phyloP scores from a whole-genome alignment of 1,140 invertebrate species.

The Conus betulinus region DNA sequence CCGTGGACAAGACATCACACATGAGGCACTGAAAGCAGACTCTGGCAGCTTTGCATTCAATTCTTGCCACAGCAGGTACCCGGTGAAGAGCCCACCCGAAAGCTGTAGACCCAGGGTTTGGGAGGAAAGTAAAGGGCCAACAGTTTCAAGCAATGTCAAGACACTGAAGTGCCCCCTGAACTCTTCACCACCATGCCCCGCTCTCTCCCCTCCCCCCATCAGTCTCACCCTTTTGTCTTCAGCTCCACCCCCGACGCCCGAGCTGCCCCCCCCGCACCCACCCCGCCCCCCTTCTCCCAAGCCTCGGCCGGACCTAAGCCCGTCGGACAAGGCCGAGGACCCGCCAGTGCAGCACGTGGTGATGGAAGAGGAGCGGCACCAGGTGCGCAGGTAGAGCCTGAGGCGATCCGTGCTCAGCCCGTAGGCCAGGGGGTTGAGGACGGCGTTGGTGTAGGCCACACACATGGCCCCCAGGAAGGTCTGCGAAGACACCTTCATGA shows the following conservation, averaged over 20 bases:
- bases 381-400: neutral
- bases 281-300: neutral
- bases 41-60: too few relatives aligned
- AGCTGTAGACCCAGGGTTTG: too few relatives aligned
- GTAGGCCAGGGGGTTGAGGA: slow-evolving; percentile 66
- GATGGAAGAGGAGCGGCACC: neutral
- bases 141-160: neutral
- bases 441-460: slow-evolving; percentile 56
- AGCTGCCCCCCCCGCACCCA: neutral
- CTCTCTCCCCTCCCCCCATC: neutral
- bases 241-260: neutral
- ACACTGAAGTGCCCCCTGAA: slow-evolving; percentile 20
- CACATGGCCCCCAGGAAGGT: slow-evolving; percentile 51
- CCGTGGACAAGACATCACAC: too few relatives aligned
- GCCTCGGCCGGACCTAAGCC: neutral
- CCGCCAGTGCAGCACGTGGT: neutral
- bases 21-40: too few relatives aligned
- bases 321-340: neutral
- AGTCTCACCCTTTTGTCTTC: neutral
- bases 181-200: neutral
- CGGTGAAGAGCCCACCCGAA: too few relatives aligned
- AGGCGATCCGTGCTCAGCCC: slow-evolving; percentile 56
- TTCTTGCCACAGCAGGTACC: too few relatives aligned
- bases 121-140: too few relatives aligned
- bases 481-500: slow-evolving; percentile 52